Evolutionary conservation across 2,888 invertebrate species (phyloP), one percentile per base, ranked within the genome.

Genomic region (Orthosia gothica): DNA sequence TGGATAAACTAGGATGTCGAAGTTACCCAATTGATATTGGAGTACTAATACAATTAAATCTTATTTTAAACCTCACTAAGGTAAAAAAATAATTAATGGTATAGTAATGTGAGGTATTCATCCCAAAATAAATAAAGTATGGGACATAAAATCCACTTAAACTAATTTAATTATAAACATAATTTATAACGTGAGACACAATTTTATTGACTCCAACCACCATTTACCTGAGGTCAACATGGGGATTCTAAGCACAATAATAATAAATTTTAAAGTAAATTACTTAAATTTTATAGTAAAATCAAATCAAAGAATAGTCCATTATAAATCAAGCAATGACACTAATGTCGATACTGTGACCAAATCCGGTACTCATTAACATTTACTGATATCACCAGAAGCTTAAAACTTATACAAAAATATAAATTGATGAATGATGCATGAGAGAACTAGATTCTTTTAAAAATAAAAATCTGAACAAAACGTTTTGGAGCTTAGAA

Each of bases 321-420:
- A 87, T 86, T 89, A 93, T 94, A 91, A 92, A 94, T 95, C 93
- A 93, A 90, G 87, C 82, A 92, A 91, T 86, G 93, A 94, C 93
- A 90, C 91, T 93, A 92, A 94, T 93, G 91, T 91, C 78, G 84
- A 88, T 88, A 90, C 88, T 87, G 89, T 88, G 88, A 89, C 90
- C 87, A 91, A 94, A 94, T 93, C 92, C 92, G 92, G 92, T 91
- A 88, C 87, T 86, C 83, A 95, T 95, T 95, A 92, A 92, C 94
- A 93, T 95, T 93, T 93, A 91, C 90, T 91, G 92, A 94, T 94
- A 94, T 90, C 91, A 93, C 93, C 94, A 95, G 95, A 94, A 95
- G 95, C 95, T 88, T 89, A 90, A 86, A 93, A 88, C 89, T 89
- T 91, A 93, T 93, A 90, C 90, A 83, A 89, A 91, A 87, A 85